Percentiles rank a stretch among this genome's conserved stretches.
Evolutionary conservation across 2,113 vertebrate species (phyloP).

Genomic region (Herpailurus yagouaroundi): DNA sequence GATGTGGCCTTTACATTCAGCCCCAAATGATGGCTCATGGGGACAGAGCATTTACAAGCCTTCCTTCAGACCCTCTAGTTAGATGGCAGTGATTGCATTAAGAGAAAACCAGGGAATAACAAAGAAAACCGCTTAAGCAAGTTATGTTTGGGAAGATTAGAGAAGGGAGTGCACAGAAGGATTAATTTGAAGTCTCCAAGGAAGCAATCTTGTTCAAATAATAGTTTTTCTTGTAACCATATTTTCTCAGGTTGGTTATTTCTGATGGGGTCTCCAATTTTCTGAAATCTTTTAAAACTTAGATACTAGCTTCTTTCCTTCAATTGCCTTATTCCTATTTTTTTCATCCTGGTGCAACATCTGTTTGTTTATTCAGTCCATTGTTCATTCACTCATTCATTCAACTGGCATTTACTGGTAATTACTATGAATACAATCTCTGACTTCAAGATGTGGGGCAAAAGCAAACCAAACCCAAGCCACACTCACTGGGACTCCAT

Average conservation of each 20-base stretch:
- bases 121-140: neutral
- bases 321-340: neutral
- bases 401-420: neutral
- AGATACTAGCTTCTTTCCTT: neutral
- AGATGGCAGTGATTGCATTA: neutral
- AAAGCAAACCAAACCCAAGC: neutral
- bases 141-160: neutral
- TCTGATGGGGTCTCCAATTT: neutral
- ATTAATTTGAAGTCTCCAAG: neutral
- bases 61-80: neutral
- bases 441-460: neutral
- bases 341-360: neutral
- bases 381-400: neutral
- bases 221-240: neutral
- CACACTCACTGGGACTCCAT: neutral
- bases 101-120: neutral
- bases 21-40: neutral
- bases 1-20: neutral
- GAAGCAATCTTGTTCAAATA: conserved; percentile 47
- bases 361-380: neutral
- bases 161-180: neutral
- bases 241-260: conserved; percentile 27
- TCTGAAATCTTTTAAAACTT: conserved; percentile 24
- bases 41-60: neutral
- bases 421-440: conserved; percentile 5